Conservation (phyloP, 2,113 vertebrate species). For the Microtus ochrogaster region DNA sequence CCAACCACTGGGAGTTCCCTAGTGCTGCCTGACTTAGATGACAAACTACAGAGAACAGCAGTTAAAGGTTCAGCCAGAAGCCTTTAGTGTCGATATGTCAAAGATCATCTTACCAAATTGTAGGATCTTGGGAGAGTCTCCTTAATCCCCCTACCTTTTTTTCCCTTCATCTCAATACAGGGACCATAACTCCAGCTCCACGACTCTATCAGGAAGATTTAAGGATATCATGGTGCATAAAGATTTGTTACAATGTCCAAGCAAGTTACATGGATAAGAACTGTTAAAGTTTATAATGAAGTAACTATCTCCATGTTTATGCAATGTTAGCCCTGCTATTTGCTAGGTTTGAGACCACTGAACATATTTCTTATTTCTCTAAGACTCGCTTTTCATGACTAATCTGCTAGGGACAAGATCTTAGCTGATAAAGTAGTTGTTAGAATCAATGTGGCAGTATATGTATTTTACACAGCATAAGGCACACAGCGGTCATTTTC, state of each 20-base stretch:
- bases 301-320: conserved; percentile 1
- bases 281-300: conserved; percentile 5
- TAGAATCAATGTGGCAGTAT: not conserved
- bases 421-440: not conserved
- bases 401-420: not conserved
- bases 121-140: not conserved
- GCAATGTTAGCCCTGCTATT: not conserved
- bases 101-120: not conserved
- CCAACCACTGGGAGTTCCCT: not conserved
- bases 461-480: not conserved
- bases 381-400: conserved; percentile 12
- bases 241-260: not conserved
- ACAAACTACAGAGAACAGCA: not conserved
- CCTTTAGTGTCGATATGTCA: not conserved
- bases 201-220: not conserved
- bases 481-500: not conserved
- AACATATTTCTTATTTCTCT: not conserved
- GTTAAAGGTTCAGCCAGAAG: conserved; percentile 7
- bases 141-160: not conserved
- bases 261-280: not conserved
- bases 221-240: not conserved
- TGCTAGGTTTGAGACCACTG: not conserved
- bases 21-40: not conserved
- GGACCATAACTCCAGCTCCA: not conserved
- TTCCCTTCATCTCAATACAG: not conserved